Evolutionary conservation across 1,140 invertebrate genomes (phyloP).

Genomic region (Danaus melanippus): DNA sequence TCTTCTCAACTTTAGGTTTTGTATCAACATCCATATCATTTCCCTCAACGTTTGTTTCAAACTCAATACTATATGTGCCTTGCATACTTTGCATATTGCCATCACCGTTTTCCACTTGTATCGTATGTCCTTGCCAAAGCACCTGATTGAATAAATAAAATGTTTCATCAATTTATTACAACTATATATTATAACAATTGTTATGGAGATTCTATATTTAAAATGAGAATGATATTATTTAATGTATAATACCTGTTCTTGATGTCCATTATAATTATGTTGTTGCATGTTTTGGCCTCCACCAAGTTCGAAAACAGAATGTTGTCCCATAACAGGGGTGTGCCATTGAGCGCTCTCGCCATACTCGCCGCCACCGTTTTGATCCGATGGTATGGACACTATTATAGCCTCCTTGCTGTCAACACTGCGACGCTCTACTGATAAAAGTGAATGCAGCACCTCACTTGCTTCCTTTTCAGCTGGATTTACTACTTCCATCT

Average conservation of each 20-base stretch:
- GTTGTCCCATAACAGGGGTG: conserved; percentile 72
- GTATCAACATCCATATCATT: conserved; percentile 59
- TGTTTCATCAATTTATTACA: background rate
- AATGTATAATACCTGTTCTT: conserved; percentile 52
- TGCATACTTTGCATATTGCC: conserved; percentile 47
- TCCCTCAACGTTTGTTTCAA: conserved; percentile 50
- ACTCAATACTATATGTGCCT: conserved; percentile 50
- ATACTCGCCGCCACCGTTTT: conserved; percentile 62
- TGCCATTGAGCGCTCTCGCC: conserved; percentile 74
- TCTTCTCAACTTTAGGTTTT: conserved; percentile 68
- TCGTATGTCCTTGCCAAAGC: conserved; percentile 75
- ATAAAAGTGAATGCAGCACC: conserved; percentile 76
- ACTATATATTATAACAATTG: background rate
- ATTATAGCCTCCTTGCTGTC: conserved; percentile 73
- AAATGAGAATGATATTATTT: conserved; percentile 3
- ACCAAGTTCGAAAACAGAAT: conserved; percentile 65
- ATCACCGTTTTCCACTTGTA: conserved; percentile 71
- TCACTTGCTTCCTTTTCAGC: conserved; percentile 79
- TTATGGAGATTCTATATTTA: background rate
- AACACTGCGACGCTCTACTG: conserved; percentile 73
- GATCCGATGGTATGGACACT: conserved; percentile 62
- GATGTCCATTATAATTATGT: conserved; percentile 60
- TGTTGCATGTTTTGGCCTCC: conserved; percentile 59
- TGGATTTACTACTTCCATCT: conserved; percentile 69
- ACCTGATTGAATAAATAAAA: conserved; percentile 56